phyloP scores from a whole-genome alignment of 1,140 invertebrate genomes.

The Drosophila truncata region DNA sequence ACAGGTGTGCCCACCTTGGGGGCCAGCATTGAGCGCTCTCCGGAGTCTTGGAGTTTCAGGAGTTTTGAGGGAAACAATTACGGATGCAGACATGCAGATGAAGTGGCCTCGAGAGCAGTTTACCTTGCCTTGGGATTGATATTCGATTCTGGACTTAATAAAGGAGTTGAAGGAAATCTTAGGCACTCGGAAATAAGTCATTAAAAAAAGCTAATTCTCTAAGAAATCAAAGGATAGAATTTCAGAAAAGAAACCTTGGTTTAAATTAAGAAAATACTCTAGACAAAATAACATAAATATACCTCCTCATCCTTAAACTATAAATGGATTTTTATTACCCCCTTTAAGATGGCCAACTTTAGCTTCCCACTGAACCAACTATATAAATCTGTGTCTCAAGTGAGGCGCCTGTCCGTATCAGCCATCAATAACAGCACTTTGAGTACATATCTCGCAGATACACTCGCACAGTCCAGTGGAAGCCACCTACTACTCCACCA shows the following conservation, averaged over 20 bases:
- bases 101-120: constrained; percentile 18
- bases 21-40: constrained; percentile 19
- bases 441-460: constrained; percentile 45
- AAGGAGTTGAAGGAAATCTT: background rate
- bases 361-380: background rate
- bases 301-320: background rate
- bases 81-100: constrained; percentile 19
- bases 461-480: constrained; percentile 14
- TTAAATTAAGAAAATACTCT: background rate
- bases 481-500: constrained; percentile 26
- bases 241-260: background rate
- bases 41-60: constrained; percentile 14
- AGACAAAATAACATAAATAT: background rate
- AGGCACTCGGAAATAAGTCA: background rate
- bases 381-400: constrained; percentile 14
- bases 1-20: constrained; percentile 44
- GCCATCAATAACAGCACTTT: constrained; percentile 49
- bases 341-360: background rate
- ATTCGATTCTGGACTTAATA: background rate
- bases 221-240: background rate
- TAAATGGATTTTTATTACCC: constrained; percentile 4
- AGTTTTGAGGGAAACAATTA: constrained; percentile 38
- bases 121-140: background rate
- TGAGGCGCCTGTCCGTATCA: constrained; percentile 33
- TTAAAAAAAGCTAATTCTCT: background rate